Evolutionary conservation across 23 tunicate genomes (phyloP).

Genomic region (Aplidium turbinatum): DNA sequence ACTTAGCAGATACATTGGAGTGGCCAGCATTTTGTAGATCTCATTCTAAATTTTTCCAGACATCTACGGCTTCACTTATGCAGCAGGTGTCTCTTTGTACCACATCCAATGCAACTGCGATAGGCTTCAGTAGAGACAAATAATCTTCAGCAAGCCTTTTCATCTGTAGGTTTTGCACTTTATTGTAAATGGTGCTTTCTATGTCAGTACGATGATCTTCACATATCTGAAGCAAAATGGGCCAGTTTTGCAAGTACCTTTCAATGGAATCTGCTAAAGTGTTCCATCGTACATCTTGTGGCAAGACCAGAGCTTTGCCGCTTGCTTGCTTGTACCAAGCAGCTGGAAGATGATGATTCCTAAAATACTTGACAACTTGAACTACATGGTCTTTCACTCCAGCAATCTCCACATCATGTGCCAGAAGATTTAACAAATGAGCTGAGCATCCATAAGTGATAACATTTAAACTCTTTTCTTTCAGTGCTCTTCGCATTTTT

Average conservation of each 20-base stretch:
- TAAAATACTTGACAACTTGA: slow-evolving; percentile 5
- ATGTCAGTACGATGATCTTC: slow-evolving; percentile 10
- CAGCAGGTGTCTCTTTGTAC: background rate
- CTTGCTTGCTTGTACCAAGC: slow-evolving; percentile 23
- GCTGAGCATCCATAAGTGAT: slow-evolving; percentile 23
- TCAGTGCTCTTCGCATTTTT: slow-evolving; percentile 4
- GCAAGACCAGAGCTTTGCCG: slow-evolving; percentile 2
- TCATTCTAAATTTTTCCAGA: slow-evolving; percentile 7
- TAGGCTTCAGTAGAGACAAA: slow-evolving; percentile 5
- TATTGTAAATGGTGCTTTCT: background rate
- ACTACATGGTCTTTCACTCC: slow-evolving; percentile 17
- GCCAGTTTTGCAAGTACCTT: slow-evolving; percentile 12
- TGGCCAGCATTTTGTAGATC: background rate
- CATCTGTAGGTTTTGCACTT: slow-evolving; percentile 6
- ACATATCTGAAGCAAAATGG: slow-evolving; percentile 4
- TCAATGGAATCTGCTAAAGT: slow-evolving; percentile 11
- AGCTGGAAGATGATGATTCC: slow-evolving; percentile 11
- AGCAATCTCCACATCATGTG: slow-evolving; percentile 13
- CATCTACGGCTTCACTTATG: slow-evolving; percentile 13
- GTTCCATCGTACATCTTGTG: slow-evolving; percentile 27
- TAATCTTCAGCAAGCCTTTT: slow-evolving; percentile 1
- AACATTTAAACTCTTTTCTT: background rate
- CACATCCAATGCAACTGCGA: slow-evolving; percentile 1
- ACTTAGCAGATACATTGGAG: background rate
- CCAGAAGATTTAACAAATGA: slow-evolving; percentile 6